phyloP scores from a whole-genome alignment of 2,797 vertebrate genomes.

The Myripristis jacobus region DNA sequence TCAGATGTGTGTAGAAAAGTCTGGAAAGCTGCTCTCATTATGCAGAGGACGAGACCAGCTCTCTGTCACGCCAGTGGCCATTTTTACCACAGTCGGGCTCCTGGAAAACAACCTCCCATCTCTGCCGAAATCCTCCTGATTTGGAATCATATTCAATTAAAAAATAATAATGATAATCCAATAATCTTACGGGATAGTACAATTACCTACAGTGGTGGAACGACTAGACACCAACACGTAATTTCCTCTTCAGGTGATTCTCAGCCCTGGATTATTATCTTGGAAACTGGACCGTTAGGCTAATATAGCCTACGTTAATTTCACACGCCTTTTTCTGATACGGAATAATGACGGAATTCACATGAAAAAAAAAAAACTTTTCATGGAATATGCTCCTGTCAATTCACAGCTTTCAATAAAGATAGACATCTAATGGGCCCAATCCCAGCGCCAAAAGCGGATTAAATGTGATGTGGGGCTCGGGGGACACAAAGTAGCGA shows the following conservation, averaged over 20 bases:
- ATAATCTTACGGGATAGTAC: conserved; percentile 74
- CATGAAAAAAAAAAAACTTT: conserved; percentile 38
- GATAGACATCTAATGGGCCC: conserved; percentile 52
- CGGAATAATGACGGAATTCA: conserved; percentile 62
- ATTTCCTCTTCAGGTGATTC: conserved; percentile 62
- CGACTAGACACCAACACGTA: conserved; percentile 69
- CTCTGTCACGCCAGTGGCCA: conserved; percentile 40
- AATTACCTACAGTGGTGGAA: conserved; percentile 74
- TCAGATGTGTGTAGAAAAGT: conserved; percentile 60
- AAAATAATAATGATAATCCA: conserved; percentile 63
- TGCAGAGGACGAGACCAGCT: conserved; percentile 17
- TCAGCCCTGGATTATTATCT: conserved; percentile 77
- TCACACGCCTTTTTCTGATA: conserved; percentile 56
- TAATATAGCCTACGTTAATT: conserved; percentile 58
- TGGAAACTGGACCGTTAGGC: conserved; percentile 68
- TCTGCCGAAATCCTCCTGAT: conserved; percentile 55
- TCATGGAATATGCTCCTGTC: conserved; percentile 69
- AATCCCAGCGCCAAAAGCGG: conserved; percentile 63
- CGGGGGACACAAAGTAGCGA: conserved; percentile 17
- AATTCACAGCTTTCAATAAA: conserved; percentile 69
- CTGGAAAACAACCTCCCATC: conserved; percentile 54
- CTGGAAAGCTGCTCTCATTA: conserved; percentile 33
- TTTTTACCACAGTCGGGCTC: conserved; percentile 29
- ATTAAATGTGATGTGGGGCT: conserved; percentile 49
- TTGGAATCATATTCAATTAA: conserved; percentile 67